These are phyloP conservation scores for Macaria liturata DNA, from an alignment of 2,888 invertebrate species.

Conservation along the genomic window DNA sequence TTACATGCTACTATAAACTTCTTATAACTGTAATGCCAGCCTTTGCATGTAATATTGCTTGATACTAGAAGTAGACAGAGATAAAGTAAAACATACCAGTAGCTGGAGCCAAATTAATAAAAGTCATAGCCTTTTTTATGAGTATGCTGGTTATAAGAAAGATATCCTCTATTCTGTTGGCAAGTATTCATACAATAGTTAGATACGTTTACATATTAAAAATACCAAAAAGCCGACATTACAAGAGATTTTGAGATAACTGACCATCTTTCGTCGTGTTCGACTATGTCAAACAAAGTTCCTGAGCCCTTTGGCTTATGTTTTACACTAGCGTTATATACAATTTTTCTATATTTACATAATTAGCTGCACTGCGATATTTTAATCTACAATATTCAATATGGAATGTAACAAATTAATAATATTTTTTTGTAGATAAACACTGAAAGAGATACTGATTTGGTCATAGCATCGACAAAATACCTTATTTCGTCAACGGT, in stretches of 20 bases:
- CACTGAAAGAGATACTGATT: conserved; percentile 44
- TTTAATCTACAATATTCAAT: conserved; percentile 52
- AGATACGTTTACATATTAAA: too few relatives aligned
- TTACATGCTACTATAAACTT: conserved; percentile 33
- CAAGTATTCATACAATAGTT: too few relatives aligned
- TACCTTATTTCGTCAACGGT: too few relatives aligned
- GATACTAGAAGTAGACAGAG: neutral
- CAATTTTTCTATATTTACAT: conserved; percentile 73
- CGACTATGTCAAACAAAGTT: conserved; percentile 49
- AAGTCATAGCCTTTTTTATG: conserved; percentile 1
- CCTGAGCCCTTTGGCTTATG: conserved; percentile 43
- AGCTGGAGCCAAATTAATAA: too few relatives aligned
- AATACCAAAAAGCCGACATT: conserved; percentile 20
- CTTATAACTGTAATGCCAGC: conserved; percentile 33
- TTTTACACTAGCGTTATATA: conserved; percentile 62
- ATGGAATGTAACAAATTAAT: conserved; percentile 75
- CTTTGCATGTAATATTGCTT: conserved; percentile 13
- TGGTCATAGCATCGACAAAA: too few relatives aligned
- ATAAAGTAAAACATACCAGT: too few relatives aligned
- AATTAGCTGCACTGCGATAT: conserved; percentile 59
- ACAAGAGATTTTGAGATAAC: conserved; percentile 29
- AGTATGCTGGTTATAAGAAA: too few relatives aligned
- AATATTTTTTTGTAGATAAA: conserved; percentile 53
- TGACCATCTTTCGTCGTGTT: conserved; percentile 33
- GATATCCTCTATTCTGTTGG: too few relatives aligned